Percentiles rank a stretch among this genome's conserved stretches.
Conservation (phyloP, 2,113 vertebrate genomes). For the Pygoscelis adeliae region DNA sequence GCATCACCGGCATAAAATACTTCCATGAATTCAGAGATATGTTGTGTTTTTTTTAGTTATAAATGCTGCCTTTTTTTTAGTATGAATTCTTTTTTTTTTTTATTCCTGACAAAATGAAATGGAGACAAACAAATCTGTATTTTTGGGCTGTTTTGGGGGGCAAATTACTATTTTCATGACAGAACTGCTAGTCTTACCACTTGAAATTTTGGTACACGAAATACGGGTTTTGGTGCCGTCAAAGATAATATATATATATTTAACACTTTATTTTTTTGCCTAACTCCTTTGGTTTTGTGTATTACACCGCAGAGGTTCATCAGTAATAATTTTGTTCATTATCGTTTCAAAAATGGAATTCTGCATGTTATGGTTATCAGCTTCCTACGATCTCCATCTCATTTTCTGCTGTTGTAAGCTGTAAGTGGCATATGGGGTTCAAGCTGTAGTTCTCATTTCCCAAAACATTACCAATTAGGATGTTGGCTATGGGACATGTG, state of each 20-base stretch:
- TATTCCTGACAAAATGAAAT: not conserved
- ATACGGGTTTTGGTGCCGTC: not conserved
- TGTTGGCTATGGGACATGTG: not conserved
- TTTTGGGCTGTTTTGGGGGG: not conserved
- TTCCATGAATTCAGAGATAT: not conserved
- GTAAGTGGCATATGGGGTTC: not conserved
- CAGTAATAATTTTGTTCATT: not conserved
- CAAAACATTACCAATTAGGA: not conserved
- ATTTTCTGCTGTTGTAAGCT: not conserved
- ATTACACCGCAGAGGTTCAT: not conserved
- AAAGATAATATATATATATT: not conserved
- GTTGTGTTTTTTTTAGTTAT: accelerated
- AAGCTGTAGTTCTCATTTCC: not conserved
- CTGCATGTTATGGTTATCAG: not conserved
- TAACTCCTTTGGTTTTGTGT: not conserved
- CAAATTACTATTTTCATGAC: not conserved
- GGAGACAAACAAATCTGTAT: not conserved
- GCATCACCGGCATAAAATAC: not conserved
- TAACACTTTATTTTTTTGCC: not conserved
- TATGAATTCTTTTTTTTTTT: not conserved
- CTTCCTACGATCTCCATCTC: not conserved
- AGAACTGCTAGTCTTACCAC: not conserved
- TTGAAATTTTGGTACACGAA: not conserved
- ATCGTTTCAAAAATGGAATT: not conserved
- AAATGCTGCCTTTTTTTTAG: not conserved